A percentile compares a stretch with the other conserved stretches of the same genome.
Evolutionary conservation across 2,113 vertebrate species (phyloP).

Genomic region (Crocuta crocuta): DNA sequence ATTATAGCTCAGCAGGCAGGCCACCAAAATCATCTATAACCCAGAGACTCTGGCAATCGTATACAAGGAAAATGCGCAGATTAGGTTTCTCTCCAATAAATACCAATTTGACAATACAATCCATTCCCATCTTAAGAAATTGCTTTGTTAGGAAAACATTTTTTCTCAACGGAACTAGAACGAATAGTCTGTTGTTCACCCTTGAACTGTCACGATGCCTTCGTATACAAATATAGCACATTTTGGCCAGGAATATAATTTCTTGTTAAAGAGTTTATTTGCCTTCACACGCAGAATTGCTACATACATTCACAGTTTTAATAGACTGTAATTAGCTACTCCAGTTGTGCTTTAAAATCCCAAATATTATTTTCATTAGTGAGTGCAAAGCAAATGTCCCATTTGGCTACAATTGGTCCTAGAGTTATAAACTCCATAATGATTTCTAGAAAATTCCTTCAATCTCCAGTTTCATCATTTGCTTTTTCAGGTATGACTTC

Average conservation of each 20-base stretch:
- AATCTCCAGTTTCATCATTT: constrained; percentile 90
- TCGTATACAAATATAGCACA: constrained; percentile 81
- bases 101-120: constrained; percentile 70
- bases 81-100: constrained; percentile 72
- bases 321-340: constrained; percentile 86
- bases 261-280: constrained; percentile 84
- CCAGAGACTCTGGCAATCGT: constrained; percentile 75
- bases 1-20: constrained; percentile 88
- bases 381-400: constrained; percentile 88
- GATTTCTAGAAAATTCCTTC: constrained; percentile 65
- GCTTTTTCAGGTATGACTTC: constrained; percentile 94
- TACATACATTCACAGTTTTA: constrained; percentile 94
- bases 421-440: constrained; percentile 85
- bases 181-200: constrained; percentile 74
- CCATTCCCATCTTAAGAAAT: constrained; percentile 54
- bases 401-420: constrained; percentile 84
- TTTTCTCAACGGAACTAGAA: constrained; percentile 73
- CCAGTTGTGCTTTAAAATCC: constrained; percentile 95
- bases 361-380: constrained; percentile 83
- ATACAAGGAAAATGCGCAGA: constrained; percentile 64
- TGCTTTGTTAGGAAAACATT: constrained; percentile 64
- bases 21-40: constrained; percentile 69
- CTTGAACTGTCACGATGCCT: constrained; percentile 76
- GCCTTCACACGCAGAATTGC: constrained; percentile 86
- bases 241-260: constrained; percentile 85